A percentile compares a stretch with the other conserved stretches of the same genome.
phyloP scores from a whole-genome alignment of 2,113 vertebrate genomes.

The Lophotis ruficrista region DNA sequence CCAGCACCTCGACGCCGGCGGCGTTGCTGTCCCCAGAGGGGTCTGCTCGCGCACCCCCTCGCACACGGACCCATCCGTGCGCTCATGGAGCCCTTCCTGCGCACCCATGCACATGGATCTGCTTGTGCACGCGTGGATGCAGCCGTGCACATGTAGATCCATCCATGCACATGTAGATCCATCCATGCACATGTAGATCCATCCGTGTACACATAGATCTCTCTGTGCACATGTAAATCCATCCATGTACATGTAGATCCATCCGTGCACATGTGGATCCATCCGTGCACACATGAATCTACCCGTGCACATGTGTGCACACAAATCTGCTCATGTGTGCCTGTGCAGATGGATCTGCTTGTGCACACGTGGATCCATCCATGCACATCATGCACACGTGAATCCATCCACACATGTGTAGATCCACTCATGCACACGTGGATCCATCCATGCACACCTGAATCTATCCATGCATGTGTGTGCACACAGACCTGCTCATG shows the following conservation, averaged over 20 bases:
- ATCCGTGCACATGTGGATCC: no score
- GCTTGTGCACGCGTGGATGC: neutral
- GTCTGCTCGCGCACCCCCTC: accelerated
- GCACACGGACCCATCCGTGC: accelerated
- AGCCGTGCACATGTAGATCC: neutral
- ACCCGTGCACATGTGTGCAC: no score
- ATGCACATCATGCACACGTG: neutral
- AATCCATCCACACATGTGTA: accelerated
- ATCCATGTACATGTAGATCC: no score
- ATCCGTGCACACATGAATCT: accelerated
- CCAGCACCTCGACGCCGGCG: accelerated
- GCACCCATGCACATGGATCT: neutral
- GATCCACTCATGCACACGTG: accelerated
- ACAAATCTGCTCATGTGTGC: neutral
- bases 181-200: no score
- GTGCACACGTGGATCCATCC: neutral
- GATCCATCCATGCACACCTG: neutral
- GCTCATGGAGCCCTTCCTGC: accelerated
- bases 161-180: no score
- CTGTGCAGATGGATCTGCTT: no score
- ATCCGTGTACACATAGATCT: no score
- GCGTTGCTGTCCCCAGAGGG: neutral
- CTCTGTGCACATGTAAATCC: accelerated
- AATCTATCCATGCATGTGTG: neutral
- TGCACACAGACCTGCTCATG: no score